These are phyloP conservation scores for Caerostris darwini DNA, from an alignment of 1,140 invertebrate species.

Conservation along the genomic window DNA sequence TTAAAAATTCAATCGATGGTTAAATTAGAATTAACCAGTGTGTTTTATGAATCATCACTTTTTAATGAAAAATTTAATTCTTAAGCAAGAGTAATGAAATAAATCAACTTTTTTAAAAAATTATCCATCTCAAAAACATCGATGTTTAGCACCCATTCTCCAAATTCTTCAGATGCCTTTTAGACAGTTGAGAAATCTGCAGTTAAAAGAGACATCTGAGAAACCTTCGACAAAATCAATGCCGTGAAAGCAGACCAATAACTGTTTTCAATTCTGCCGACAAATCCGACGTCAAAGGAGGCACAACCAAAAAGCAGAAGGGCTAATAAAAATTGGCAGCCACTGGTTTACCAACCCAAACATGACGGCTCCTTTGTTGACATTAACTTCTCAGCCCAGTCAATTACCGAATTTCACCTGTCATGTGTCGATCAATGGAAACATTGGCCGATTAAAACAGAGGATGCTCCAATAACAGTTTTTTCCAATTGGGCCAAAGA, in stretches of 20 bases:
- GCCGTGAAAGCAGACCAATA: slow-evolving; percentile 27
- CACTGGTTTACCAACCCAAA: slow-evolving; percentile 35
- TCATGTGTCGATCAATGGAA: slow-evolving; percentile 45
- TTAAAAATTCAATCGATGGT: too few relatives aligned
- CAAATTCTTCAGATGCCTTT: background rate
- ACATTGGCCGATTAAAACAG: slow-evolving; percentile 31
- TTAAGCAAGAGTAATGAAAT: too few relatives aligned
- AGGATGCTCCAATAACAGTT: background rate
- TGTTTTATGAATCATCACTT: too few relatives aligned
- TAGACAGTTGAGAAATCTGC: background rate
- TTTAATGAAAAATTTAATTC: too few relatives aligned
- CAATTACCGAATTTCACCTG: slow-evolving; percentile 45
- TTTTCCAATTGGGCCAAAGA: slow-evolving; percentile 35
- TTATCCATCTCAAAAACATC: too few relatives aligned
- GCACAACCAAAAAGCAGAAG: slow-evolving; percentile 1
- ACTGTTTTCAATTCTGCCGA: slow-evolving; percentile 23
- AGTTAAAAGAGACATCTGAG: slow-evolving; percentile 13
- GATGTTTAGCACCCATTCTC: background rate
- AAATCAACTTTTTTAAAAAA: too few relatives aligned
- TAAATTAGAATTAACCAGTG: too few relatives aligned
- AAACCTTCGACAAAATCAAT: background rate
- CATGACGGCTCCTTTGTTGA: slow-evolving; percentile 49
- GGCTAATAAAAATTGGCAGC: slow-evolving; percentile 34
- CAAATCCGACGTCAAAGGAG: slow-evolving; percentile 4
- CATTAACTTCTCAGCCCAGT: slow-evolving; percentile 44